Conservation (phyloP, 2,797 vertebrate genomes). For the Poeciliopsis paucimaculata region DNA sequence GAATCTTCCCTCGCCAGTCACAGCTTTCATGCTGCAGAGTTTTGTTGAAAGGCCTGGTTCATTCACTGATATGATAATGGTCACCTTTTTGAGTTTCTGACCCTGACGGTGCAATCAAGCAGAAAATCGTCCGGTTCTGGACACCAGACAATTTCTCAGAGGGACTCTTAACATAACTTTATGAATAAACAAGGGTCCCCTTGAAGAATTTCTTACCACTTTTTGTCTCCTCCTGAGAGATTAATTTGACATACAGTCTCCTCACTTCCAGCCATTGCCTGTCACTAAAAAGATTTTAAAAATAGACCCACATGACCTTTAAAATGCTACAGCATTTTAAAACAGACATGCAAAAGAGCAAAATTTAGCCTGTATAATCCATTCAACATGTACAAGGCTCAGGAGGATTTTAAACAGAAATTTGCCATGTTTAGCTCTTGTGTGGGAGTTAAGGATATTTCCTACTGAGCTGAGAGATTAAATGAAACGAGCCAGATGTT, state of each 20-base stretch:
- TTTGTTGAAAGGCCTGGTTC: not conserved
- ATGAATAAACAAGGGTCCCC: not conserved
- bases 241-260: conserved; percentile 40
- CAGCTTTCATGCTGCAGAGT: not conserved
- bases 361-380: conserved; percentile 40
- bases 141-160: not conserved
- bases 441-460: not conserved
- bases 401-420: conserved; percentile 3
- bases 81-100: not conserved
- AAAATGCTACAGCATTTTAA: conserved; percentile 31
- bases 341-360: conserved; percentile 35
- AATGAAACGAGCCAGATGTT: conserved; percentile 14
- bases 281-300: conserved; percentile 40
- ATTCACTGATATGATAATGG: not conserved
- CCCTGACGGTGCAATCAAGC: not conserved
- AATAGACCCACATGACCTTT: conserved; percentile 21
- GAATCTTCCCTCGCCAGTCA: not conserved
- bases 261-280: conserved; percentile 26
- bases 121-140: not conserved
- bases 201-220: not conserved
- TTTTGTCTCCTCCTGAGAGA: conserved; percentile 10
- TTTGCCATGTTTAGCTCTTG: conserved; percentile 20
- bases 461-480: conserved; percentile 21
- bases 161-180: not conserved
- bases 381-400: conserved; percentile 28